phyloP scores from a whole-genome alignment of 2,888 invertebrate genomes.

The Drosophila colorata region DNA sequence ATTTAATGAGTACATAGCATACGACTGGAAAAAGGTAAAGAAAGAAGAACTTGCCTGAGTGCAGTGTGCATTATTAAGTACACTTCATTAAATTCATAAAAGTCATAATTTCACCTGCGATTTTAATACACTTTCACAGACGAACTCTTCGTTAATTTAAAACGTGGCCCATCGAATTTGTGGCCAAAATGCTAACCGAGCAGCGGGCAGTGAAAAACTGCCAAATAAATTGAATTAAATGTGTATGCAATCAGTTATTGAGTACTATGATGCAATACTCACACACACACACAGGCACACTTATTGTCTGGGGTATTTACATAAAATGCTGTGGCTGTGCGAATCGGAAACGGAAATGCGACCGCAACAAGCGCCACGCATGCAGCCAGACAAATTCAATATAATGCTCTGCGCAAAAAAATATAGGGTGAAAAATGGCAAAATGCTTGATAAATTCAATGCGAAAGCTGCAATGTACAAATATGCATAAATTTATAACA shows the following conservation, averaged over 20 bases:
- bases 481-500: conserved; percentile 46
- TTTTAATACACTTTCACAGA: conserved; percentile 17
- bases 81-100: conserved; percentile 35
- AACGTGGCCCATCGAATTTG: conserved; percentile 34
- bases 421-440: neutral
- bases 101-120: conserved; percentile 1
- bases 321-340: conserved; percentile 41
- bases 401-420: conserved; percentile 5
- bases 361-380: conserved; percentile 44
- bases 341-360: conserved; percentile 69
- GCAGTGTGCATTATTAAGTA: conserved; percentile 37
- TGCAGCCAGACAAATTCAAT: conserved; percentile 38
- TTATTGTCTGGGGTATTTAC: conserved; percentile 25
- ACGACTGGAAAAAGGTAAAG: neutral
- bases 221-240: conserved; percentile 70
- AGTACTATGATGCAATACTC: conserved; percentile 20
- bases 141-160: conserved; percentile 34
- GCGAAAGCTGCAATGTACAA: conserved; percentile 33
- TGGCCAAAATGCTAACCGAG: conserved; percentile 33
- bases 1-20: neutral
- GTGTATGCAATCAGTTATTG: conserved; percentile 54
- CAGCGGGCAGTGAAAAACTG: conserved; percentile 16
- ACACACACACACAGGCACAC: neutral
- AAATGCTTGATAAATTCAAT: conserved; percentile 31
- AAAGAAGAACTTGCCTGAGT: neutral